Evolutionary conservation across 1,140 invertebrate species (phyloP), one percentile per base, ranked within the genome.

Genomic region (Galleria mellonella): DNA sequence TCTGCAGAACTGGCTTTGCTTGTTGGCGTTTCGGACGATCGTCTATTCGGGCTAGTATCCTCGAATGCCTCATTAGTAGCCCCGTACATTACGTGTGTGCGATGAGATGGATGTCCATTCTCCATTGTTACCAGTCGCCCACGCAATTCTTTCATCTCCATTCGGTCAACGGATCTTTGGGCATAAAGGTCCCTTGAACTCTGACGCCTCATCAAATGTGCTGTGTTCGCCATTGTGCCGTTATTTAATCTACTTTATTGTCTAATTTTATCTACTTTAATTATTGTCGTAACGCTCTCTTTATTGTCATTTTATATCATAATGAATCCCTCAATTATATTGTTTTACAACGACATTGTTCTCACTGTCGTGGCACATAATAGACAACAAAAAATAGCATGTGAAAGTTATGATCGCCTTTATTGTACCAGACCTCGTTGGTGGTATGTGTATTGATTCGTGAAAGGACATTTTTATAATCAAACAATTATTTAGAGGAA

Each of bases 31-130:
- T 84, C 78, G 47, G 78, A 81, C 1, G 82, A 75, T 3, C 75
- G 79, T 32, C 86, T 72, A 43, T 89, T 91, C 15, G 93, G 92
- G 67, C 92, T 92, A 37, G 91, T 91, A 66, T 95, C 94, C 62
- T 96, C 94, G 36, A 96, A 97, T 17, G 90, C 95, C 33, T 91
- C 90, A 73, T 97, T 97, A 4, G 94, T 94, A 9, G 95, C 92
- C 5, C 95, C 95, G 66, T 96, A 96, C 72, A 90, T 88, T 62
- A 88, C 82, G 62, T 88, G 85, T 53, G 87, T 65, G 58, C 87
- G 62, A 68, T 88, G 84, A 45, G 87, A 66, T 47, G 86, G 47
- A 8, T 73, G 65, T 1, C 92, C 91, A 69, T 91, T 94, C 55
- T 94, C 94, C 55, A 94, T 90, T 6, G 91, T 82, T 10, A 96